Percentiles rank a stretch among this genome's conserved stretches.
Evolutionary conservation across 2,113 vertebrate genomes (phyloP).

Genomic region (Mixornis gularis): DNA sequence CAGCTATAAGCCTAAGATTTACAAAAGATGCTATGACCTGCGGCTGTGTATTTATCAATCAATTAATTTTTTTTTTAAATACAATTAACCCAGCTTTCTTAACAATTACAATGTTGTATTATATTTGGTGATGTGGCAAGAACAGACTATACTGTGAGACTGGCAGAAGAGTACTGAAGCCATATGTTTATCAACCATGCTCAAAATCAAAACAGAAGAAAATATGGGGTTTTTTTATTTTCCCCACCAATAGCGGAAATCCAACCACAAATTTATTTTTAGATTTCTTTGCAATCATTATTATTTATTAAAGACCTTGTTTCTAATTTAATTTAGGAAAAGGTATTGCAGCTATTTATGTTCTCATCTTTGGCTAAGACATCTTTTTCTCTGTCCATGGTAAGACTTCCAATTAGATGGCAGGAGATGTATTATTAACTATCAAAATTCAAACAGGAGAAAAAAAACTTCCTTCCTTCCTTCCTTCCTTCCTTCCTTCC

Average conservation of each 20-base stretch:
- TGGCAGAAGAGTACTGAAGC: neutral
- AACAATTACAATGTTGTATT: neutral
- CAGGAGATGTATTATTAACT: neutral
- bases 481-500: too few relatives aligned
- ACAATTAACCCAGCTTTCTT: neutral
- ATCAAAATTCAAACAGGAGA: neutral
- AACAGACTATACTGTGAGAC: neutral
- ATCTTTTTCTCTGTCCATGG: neutral
- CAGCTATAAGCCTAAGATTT: neutral
- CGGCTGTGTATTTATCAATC: neutral
- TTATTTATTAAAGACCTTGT: neutral
- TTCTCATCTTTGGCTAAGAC: neutral
- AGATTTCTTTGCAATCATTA: neutral
- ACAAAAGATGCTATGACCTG: rapidly evolving
- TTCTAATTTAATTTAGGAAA: neutral
- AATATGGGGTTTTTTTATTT: rapidly evolving
- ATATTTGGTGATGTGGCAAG: neutral
- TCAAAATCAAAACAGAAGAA: neutral
- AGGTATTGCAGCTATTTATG: neutral
- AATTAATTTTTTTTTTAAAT: neutral
- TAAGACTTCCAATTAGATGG: too few relatives aligned
- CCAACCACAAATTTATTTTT: neutral
- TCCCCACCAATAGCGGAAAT: rapidly evolving
- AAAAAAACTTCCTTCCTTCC: neutral
- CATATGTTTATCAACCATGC: rapidly evolving